Evolutionary conservation across 2,797 vertebrate genomes (phyloP), one percentile per base, ranked within the genome.

Genomic region (Chelon auratus): DNA sequence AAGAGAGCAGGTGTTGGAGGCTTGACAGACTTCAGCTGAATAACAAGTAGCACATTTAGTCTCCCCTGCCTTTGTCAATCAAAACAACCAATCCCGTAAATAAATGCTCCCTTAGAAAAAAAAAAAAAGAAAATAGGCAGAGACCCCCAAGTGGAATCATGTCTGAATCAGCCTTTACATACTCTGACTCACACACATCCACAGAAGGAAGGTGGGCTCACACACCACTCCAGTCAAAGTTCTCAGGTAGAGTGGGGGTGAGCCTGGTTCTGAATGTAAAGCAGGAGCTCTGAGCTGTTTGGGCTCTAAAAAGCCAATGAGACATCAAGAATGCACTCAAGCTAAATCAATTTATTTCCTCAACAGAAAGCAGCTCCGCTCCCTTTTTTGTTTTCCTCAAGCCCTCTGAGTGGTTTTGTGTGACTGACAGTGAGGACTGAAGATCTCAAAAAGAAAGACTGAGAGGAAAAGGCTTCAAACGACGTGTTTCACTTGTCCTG

Each of bases 1-100:
- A 90, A 87, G 85, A 86, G 87, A 93, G 91, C 92, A 91, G 91
- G 92, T 94, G 92, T 90, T 90, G 90, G 82, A 91, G 88, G 88
- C 90, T 90, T 91, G 90, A 91, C 91, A 91, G 91, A 93, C 93
- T 92, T 90, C 90, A 80, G 88, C 90, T 92, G 92, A 91, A 94
- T 94, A 91, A 91, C 89, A 94, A 94, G 90, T 92, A 92, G 89
- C 9, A 39, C 87, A 80, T 91, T 93, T 87, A 88, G 85, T 88
- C 89, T 86, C 70, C 63, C 67, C 72, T 86, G 88, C 84, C 81
- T 90, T 89, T 92, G 91, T 93, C 91, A 93, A 89, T 91, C 89
- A 92, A 90, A 92, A 90, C 86, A 92, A 85, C 63, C 84, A 84
- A 86, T 82, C 83, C 78, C 40, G 77, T 83, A 82, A 83, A 92